Conservation (phyloP, 1,140 invertebrate species). For the Metopolophium dirhodum region DNA sequence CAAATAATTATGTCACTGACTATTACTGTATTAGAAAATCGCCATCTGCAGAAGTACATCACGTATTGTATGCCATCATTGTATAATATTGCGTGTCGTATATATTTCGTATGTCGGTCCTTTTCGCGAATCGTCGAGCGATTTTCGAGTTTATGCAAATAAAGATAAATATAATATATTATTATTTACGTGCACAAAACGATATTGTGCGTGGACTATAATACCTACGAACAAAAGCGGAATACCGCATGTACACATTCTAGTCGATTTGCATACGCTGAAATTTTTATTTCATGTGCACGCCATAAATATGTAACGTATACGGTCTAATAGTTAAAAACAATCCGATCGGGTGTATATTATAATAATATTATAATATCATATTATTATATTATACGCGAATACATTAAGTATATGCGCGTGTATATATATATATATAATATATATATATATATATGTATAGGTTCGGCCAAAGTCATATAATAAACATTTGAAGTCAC, state of each 20-base stretch:
- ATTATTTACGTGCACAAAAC: neutral
- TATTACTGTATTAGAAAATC: neutral
- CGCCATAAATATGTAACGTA: constrained; percentile 9
- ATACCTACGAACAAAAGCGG: neutral
- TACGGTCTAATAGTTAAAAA: constrained; percentile 37
- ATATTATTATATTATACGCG: neutral
- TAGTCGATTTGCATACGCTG: constrained; percentile 9
- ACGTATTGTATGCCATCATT: no score
- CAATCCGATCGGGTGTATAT: neutral
- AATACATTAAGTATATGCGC: neutral
- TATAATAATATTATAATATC: neutral
- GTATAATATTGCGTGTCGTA: no score
- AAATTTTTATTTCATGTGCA: constrained; percentile 13
- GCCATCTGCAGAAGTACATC: neutral
- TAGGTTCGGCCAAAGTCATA: neutral
- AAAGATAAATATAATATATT: neutral
- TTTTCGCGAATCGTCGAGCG: neutral
- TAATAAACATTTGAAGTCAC: constrained; percentile 37
- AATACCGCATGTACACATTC: neutral
- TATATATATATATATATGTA: no score
- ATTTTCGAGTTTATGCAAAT: neutral
- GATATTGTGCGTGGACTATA: constrained; percentile 1
- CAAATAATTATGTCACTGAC: neutral
- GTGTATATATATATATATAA: no score
- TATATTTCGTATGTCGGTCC: neutral